phyloP scores from a whole-genome alignment of 2,888 invertebrate genomes.

The Polydrusus tereticollis region DNA sequence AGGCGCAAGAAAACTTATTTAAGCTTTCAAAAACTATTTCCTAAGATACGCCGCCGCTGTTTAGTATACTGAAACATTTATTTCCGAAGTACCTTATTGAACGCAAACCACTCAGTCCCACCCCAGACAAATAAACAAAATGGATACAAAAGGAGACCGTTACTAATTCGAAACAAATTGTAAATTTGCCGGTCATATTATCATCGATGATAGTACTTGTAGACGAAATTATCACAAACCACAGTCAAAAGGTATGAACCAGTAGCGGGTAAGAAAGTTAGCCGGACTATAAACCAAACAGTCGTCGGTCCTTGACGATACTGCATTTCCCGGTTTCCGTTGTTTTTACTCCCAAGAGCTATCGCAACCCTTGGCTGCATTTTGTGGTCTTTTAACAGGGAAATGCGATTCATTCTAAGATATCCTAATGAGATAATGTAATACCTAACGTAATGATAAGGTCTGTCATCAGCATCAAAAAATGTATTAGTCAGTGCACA shows the following conservation, averaged over 20 bases:
- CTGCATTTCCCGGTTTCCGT: too few relatives aligned
- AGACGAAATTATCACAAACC: conserved; percentile 2
- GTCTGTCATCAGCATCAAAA: too few relatives aligned
- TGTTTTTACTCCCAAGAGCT: too few relatives aligned
- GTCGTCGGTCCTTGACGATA: too few relatives aligned
- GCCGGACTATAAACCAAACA: too few relatives aligned
- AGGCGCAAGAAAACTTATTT: background rate
- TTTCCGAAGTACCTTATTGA: background rate
- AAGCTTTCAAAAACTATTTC: background rate
- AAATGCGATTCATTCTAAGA: too few relatives aligned
- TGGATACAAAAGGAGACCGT: background rate
- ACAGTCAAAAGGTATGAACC: conserved; percentile 7
- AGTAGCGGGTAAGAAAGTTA: background rate
- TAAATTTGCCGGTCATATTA: conserved; percentile 22
- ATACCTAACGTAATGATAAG: too few relatives aligned
- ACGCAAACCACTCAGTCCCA: conserved; percentile 2
- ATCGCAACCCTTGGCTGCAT: too few relatives aligned
- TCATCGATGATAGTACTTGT: background rate
- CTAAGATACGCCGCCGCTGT: background rate
- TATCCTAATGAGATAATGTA: too few relatives aligned
- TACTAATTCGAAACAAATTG: conserved; percentile 17
- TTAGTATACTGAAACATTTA: background rate
- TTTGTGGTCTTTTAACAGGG: too few relatives aligned
- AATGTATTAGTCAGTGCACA: too few relatives aligned
- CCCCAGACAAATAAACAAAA: conserved; percentile 16